Percentiles rank a stretch among this genome's conserved stretches.
Evolutionary conservation across 2,888 invertebrate species (phyloP).

Genomic region (Pterobdella sp.): DNA sequence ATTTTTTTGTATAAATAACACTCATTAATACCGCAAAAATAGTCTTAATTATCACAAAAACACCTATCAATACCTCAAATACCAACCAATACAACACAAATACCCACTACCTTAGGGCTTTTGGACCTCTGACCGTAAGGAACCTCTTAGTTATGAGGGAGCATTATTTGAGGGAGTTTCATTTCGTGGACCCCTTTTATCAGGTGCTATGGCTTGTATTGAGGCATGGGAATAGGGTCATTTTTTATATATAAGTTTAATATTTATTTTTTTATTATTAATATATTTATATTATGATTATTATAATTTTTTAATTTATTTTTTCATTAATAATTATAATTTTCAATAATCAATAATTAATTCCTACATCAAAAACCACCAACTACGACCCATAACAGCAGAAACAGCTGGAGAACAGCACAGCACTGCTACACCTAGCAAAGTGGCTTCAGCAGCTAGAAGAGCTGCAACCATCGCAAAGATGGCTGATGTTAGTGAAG

Average conservation of each 20-base stretch:
- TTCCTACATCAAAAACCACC: neutral
- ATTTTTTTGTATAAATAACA: too few species aligned
- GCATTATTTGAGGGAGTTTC: constrained; percentile 78
- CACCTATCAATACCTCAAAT: too few species aligned
- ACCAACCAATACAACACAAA: too few species aligned
- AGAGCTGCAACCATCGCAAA: constrained; percentile 55
- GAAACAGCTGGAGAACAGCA: constrained; percentile 77
- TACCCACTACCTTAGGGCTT: constrained; percentile 57
- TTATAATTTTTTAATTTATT: neutral
- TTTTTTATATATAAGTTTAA: constrained; percentile 28
- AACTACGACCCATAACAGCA: constrained; percentile 56
- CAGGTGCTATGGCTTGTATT: too few species aligned
- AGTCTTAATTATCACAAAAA: too few species aligned
- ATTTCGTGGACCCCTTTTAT: constrained; percentile 77
- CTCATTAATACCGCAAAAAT: too few species aligned
- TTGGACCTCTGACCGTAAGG: constrained; percentile 76
- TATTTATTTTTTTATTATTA: neutral
- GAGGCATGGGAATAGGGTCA: too few species aligned
- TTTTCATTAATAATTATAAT: neutral
- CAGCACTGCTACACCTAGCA: constrained; percentile 65
- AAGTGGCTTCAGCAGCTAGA: constrained; percentile 65
- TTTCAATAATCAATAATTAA: neutral
- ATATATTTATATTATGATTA: neutral
- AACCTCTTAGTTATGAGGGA: constrained; percentile 83
- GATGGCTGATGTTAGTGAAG: constrained; percentile 53